Base-by-base conservation (phyloP, 2,888 invertebrate genomes). In the Microctonus brassicae region DNA sequence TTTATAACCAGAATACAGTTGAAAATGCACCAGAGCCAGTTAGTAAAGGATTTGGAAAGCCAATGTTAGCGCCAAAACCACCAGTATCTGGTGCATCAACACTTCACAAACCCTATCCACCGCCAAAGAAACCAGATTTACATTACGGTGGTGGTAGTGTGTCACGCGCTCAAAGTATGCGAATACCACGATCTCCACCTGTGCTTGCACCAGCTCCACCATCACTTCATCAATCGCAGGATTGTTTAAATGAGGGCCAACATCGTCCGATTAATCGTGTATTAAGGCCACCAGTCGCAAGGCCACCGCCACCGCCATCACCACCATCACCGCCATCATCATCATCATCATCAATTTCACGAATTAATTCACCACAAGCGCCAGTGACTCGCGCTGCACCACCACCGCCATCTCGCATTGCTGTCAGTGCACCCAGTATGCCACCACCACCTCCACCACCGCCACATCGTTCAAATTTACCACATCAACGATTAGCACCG, bases 41-140 rank as follows among this genome's bases (percentile, higher is more conserved):
- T 17, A 70, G 69, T 20, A 5, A 82, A 79, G 81, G 79, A 20
- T 86, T 80, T 65, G 95, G 95, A 65, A 96, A 96, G 88, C 95
- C 95, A 24, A 91, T 94, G 86, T 88, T 95, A 77, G 95, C 95
- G 29, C 96, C 96, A 1, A 95, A 95, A 87, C 96, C 96, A 24
- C 95, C 95, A 9, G 89, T 70, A 29, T 52, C 74, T 36, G 72
- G 77, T 57, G 74, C 85, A 73, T 57, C 29, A 76, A 83, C 75
- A 13, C 77, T 84, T 2, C 84, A 83, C 11, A 90, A 91, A 83
- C 93, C 93, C 2, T 91, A 91, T 39, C 92, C 93, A 2, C 93
- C 93, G 42, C 92, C 91, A 29, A 93, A 93, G 86, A 92, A 92
- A 73, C 86, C 92, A 13, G 87, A 89, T 64, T 87, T 91, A 29